Evolutionary conservation across 2,888 invertebrate species (phyloP).

Genomic region (Torymus aiolomorphi): DNA sequence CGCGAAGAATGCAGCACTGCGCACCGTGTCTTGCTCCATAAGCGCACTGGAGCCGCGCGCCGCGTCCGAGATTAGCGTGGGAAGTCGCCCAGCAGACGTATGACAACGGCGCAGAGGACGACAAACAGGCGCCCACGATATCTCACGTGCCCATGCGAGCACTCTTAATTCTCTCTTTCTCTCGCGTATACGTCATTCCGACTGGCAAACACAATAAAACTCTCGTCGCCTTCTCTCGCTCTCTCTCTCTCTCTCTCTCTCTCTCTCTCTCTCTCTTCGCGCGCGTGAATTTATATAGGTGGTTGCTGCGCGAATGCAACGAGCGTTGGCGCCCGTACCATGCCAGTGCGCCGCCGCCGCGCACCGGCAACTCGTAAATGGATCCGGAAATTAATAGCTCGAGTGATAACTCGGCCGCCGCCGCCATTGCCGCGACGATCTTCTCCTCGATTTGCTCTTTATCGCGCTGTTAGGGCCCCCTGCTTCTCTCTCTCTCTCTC

Average conservation of each 20-base stretch:
- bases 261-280: not conserved
- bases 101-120: not conserved
- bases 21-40: too few relatives aligned
- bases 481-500: not conserved
- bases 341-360: not conserved
- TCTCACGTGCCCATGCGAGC: not conserved
- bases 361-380: slow-evolving; percentile 16
- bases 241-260: too few relatives aligned
- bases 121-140: not conserved
- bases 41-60: too few relatives aligned
- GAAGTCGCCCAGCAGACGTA: not conserved
- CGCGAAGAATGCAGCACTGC: not conserved
- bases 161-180: not conserved
- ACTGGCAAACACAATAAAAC: not conserved
- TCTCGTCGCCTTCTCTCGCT: not conserved
- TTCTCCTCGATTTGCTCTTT: slow-evolving; percentile 21
- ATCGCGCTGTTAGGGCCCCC: slow-evolving; percentile 9
- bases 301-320: not conserved
- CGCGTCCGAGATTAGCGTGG: not conserved
- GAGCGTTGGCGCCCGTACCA: not conserved
- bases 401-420: not conserved
- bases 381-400: slow-evolving; percentile 22
- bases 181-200: not conserved
- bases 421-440: not conserved
- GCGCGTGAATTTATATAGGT: slow-evolving; percentile 10